phyloP scores from a whole-genome alignment of 2,113 vertebrate species.

The Onychostoma macrolepis region DNA sequence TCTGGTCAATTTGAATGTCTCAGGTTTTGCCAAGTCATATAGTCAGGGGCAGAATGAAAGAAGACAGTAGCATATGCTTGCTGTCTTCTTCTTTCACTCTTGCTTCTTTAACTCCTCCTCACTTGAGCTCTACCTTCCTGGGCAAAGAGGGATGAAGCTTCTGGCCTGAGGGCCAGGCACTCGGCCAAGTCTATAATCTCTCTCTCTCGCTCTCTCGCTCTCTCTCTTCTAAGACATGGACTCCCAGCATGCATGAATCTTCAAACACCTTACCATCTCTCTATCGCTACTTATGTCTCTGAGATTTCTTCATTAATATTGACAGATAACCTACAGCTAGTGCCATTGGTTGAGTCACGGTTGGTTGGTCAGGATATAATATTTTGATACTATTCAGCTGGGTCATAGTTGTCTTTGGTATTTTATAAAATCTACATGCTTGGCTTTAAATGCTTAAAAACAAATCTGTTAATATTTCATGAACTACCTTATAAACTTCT shows the following conservation, averaged over 20 bases:
- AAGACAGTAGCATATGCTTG: constrained; percentile 10
- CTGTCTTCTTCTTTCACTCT: constrained; percentile 23
- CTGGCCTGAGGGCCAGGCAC: constrained; percentile 14
- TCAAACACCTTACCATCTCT: not conserved
- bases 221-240: not conserved
- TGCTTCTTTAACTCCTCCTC: constrained; percentile 17
- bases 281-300: not conserved
- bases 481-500: not conserved
- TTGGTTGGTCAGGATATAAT: not conserved
- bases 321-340: not conserved
- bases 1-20: not conserved
- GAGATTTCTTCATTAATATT: not conserved
- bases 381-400: not conserved
- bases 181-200: not conserved
- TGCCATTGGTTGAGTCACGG: not conserved
- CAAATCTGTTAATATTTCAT: not conserved
- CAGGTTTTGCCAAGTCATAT: constrained; percentile 14
- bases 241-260: not conserved
- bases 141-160: constrained; percentile 12
- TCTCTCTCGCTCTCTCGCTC: not conserved
- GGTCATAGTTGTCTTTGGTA: not conserved
- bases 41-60: constrained; percentile 29
- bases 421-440: not conserved
- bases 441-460: not conserved
- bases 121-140: constrained; percentile 8